phyloP scores from a whole-genome alignment of 2,113 vertebrate genomes.

The Phyllopteryx taeniolatus region DNA sequence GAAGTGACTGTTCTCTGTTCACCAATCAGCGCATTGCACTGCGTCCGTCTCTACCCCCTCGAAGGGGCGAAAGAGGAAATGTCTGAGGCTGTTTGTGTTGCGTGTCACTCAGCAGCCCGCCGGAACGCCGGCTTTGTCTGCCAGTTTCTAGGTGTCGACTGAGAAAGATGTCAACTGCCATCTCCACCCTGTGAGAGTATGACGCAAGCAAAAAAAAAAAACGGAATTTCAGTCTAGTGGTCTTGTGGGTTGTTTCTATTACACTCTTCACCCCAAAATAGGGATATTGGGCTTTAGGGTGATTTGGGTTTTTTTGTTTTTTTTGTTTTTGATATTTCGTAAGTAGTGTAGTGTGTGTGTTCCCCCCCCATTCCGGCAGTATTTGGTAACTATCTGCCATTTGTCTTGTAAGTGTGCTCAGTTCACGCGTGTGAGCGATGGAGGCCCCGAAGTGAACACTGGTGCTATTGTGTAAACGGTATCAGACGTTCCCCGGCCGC shows the following conservation, averaged over 20 bases:
- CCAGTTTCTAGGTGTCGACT: constrained; percentile 45
- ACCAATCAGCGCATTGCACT: not conserved
- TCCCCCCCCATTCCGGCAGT: too few species aligned
- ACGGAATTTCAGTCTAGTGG: not conserved
- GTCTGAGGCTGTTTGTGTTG: constrained; percentile 12
- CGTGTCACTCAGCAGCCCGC: constrained; percentile 1
- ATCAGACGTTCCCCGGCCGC: constrained; percentile 39
- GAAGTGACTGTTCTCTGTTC: not conserved
- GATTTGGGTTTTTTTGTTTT: not conserved
- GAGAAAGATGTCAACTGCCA: constrained; percentile 28
- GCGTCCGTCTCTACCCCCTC: not conserved
- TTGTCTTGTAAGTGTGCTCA: not conserved
- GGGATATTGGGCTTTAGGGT: not conserved
- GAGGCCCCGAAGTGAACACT: constrained; percentile 18
- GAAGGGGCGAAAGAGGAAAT: too few species aligned
- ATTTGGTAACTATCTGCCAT: not conserved
- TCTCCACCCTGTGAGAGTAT: constrained; percentile 10
- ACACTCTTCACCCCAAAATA: not conserved
- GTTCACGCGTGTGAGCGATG: constrained; percentile 4
- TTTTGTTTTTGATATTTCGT: too few species aligned
- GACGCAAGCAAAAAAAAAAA: not conserved
- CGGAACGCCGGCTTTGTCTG: constrained; percentile 16
- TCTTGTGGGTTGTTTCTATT: not conserved
- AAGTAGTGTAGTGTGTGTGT: too few species aligned
- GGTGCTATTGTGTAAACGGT: constrained; percentile 34